A percentile compares a stretch with the other conserved stretches of the same genome.
These are phyloP conservation scores for Litoditis marina DNA, from an alignment of 2,888 invertebrate species.

Conservation along the genomic window DNA sequence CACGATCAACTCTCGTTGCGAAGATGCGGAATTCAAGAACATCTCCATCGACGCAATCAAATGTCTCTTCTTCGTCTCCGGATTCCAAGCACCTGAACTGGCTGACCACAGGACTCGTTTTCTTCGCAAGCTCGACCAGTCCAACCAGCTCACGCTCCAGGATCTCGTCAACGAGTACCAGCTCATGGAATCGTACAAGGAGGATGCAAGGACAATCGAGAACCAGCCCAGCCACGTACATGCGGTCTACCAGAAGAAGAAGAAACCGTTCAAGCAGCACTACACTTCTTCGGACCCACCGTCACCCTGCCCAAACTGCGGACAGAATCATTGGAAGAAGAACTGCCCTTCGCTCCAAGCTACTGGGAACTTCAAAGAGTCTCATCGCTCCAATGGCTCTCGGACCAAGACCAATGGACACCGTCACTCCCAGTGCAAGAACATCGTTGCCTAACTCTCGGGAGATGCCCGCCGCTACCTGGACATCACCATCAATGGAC, in stretches of 20 bases:
- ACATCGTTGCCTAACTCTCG: too few relatives aligned
- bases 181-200: not conserved
- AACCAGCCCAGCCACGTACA: not conserved
- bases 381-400: too few relatives aligned
- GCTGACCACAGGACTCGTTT: not conserved
- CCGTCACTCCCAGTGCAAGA: too few relatives aligned
- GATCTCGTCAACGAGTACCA: not conserved
- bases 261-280: not conserved
- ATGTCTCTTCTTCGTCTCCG: not conserved
- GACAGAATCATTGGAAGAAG: conserved; percentile 5
- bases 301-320: conserved; percentile 10
- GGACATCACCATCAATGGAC: not conserved
- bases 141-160: not conserved
- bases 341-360: conserved; percentile 15
- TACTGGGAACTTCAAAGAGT: too few relatives aligned
- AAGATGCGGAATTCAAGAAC: not conserved
- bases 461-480: too few relatives aligned
- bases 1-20: conserved; percentile 2
- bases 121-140: not conserved
- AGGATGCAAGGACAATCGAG: not conserved
- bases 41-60: not conserved
- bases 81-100: not conserved
- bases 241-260: not conserved
- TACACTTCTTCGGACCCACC: too few relatives aligned
- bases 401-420: too few relatives aligned